phyloP scores from a whole-genome alignment of 2,797 vertebrate genomes.

The Lutjanus argentimaculatus region DNA sequence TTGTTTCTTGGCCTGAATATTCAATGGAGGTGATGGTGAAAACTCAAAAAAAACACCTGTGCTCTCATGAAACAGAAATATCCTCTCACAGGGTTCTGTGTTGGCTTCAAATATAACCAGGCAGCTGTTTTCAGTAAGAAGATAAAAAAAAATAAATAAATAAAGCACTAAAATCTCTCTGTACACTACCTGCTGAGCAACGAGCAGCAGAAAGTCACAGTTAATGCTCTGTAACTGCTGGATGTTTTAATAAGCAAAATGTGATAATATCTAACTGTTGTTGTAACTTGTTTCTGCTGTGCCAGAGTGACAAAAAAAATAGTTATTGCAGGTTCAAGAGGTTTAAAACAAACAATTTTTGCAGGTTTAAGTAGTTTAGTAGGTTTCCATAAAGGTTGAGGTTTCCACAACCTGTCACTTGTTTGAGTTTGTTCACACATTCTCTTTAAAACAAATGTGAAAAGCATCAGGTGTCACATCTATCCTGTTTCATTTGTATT shows the following conservation, averaged over 20 bases:
- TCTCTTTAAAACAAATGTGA: conserved; percentile 6
- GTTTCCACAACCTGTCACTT: conserved; percentile 9
- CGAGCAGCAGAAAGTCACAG: not conserved
- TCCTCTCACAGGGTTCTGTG: not conserved
- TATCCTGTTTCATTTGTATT: conserved; percentile 1
- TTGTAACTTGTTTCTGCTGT: too few relatives aligned
- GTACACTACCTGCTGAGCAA: not conserved
- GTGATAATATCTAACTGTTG: not conserved
- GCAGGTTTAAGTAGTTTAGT: not conserved
- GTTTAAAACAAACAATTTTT: not conserved
- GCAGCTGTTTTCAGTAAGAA: not conserved
- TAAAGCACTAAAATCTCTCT: not conserved
- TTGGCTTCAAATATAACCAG: not conserved
- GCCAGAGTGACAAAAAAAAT: too few relatives aligned
- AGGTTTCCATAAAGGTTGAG: too few relatives aligned
- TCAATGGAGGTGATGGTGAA: not conserved
- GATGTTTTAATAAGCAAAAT: conserved; percentile 8
- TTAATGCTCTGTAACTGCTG: not conserved
- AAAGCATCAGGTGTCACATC: not conserved
- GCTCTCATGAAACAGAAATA: not conserved
- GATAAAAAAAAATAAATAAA: too few relatives aligned
- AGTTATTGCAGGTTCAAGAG: too few relatives aligned
- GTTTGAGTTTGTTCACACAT: not conserved
- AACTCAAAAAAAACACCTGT: not conserved
- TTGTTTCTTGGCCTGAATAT: not conserved